These are phyloP conservation scores for Bubalus kerabau DNA, from an alignment of 2,113 vertebrate species.

Conservation along the genomic window DNA sequence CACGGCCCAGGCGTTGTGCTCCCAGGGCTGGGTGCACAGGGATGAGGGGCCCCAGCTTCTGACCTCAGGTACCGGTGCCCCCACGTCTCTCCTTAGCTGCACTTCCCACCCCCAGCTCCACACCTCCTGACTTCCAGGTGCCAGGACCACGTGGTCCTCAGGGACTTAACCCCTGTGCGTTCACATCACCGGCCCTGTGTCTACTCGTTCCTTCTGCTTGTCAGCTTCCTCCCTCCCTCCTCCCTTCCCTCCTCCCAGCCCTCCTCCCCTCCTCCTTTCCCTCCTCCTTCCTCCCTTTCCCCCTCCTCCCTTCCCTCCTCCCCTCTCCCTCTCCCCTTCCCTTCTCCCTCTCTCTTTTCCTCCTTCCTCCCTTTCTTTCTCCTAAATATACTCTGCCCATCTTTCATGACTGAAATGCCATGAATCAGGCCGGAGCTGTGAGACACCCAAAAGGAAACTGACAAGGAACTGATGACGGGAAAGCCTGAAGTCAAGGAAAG, in stretches of 20 bases:
- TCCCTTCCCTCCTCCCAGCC: rapidly evolving
- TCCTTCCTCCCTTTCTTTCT: background rate
- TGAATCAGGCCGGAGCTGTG: background rate
- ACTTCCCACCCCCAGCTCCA: background rate
- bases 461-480: background rate
- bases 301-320: too few relatives aligned
- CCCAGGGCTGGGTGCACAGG: too few relatives aligned
- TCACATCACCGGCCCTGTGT: background rate
- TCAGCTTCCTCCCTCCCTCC: background rate
- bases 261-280: rapidly evolving
- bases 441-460: background rate
- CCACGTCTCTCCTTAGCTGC: background rate
- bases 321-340: background rate
- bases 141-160: rapidly evolving
- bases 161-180: background rate
- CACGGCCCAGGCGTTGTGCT: rapidly evolving
- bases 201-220: rapidly evolving
- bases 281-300: rapidly evolving
- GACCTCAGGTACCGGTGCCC: background rate
- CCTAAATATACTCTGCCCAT: too few relatives aligned
- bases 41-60: background rate
- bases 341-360: background rate
- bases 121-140: background rate
- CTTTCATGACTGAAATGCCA: background rate
- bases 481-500: background rate